phyloP scores from a whole-genome alignment of 2,113 vertebrate species.

The Callocephalon fimbriatum region DNA sequence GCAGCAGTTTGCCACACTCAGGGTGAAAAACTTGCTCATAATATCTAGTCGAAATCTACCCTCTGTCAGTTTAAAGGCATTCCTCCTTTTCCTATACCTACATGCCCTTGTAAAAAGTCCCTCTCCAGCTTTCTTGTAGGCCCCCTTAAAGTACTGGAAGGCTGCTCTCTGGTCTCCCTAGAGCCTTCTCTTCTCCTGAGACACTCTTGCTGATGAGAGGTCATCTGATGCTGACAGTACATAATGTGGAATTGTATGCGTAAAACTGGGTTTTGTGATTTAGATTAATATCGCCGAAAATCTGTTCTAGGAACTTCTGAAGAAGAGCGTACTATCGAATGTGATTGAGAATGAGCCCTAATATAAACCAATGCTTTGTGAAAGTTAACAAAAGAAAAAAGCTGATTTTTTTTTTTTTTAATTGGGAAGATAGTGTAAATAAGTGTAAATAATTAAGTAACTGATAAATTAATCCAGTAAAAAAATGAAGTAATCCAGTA shows the following conservation, averaged over 20 bases:
- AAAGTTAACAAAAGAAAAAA: background rate
- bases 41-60: background rate
- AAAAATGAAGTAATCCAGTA: background rate
- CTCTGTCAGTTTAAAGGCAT: background rate
- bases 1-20: too few species aligned
- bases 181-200: background rate
- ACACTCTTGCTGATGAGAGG: background rate
- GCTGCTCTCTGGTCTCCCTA: background rate
- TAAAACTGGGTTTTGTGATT: background rate
- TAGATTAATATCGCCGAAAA: background rate
- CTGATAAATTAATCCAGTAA: background rate
- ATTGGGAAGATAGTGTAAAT: background rate
- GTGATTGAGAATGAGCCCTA: fast-evolving
- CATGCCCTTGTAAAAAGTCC: background rate
- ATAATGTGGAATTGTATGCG: background rate
- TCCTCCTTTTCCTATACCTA: background rate
- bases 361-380: background rate
- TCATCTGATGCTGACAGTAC: background rate
- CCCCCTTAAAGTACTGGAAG: background rate
- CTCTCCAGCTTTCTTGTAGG: background rate
- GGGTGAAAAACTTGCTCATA: background rate
- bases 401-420: background rate
- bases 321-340: fast-evolving
- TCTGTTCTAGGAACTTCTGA: background rate
- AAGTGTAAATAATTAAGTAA: background rate